A percentile compares a stretch with the other conserved stretches of the same genome.
Evolutionary conservation across 2,113 vertebrate genomes (phyloP).

Genomic region (Zapornia atra): DNA sequence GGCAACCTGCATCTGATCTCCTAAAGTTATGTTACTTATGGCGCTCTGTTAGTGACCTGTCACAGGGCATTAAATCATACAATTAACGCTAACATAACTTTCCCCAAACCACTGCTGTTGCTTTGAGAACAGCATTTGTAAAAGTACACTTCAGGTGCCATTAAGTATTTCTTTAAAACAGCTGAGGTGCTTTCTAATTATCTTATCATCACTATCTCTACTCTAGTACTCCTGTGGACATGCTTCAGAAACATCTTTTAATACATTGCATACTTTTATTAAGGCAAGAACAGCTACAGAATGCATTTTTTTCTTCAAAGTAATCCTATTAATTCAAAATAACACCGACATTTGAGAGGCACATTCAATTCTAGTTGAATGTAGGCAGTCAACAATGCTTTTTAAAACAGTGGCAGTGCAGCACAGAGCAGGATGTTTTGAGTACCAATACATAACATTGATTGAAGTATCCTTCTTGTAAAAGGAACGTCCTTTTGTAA

Average conservation of each 20-base stretch:
- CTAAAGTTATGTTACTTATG: conserved; percentile 19
- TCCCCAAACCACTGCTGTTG: background rate
- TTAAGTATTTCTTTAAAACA: background rate
- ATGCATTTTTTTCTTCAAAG: background rate
- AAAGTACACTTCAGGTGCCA: background rate
- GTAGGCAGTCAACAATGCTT: conserved; percentile 33
- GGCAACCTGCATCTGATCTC: conserved; percentile 23
- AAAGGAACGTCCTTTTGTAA: conserved; percentile 70
- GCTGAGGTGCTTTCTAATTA: background rate
- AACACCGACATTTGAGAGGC: background rate
- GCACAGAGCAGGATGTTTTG: conserved; percentile 38
- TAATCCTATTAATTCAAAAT: background rate
- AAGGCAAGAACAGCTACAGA: conserved; percentile 27
- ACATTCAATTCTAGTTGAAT: conserved; percentile 6
- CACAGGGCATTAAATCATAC: conserved; percentile 53
- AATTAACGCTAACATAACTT: conserved; percentile 4
- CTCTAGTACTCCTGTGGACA: background rate
- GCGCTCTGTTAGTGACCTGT: conserved; percentile 19
- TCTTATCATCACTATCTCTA: background rate
- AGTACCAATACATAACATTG: conserved; percentile 58
- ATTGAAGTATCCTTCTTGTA: conserved; percentile 70
- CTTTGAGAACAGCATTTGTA: background rate
- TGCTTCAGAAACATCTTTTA: conserved; percentile 67
- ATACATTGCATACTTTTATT: conserved; percentile 61
- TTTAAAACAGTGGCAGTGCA: conserved; percentile 29